Evolutionary conservation across 2,888 invertebrate species (phyloP).

Genomic region (Carpatolechia fugitivella): DNA sequence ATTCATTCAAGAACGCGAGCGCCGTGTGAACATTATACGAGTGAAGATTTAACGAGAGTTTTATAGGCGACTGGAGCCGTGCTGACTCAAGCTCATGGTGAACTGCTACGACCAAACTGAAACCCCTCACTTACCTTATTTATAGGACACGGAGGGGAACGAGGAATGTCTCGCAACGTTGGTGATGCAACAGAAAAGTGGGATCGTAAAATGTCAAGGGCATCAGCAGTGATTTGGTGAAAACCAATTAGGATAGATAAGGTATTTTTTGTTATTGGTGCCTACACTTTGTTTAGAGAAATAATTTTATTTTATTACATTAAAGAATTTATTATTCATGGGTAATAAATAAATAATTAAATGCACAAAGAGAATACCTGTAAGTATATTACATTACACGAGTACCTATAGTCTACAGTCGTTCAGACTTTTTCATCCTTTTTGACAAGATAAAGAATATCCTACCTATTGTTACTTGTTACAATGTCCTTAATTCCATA

Average conservation of each 20-base stretch:
- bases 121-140: background rate
- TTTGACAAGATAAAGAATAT: no score
- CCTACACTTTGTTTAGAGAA: no score
- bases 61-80: constrained; percentile 62
- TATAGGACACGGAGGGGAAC: background rate
- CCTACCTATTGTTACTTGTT: no score
- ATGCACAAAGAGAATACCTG: no score
- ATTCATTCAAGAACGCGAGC: constrained; percentile 7
- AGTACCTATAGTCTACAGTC: no score
- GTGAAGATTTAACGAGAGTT: constrained; percentile 57
- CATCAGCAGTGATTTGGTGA: background rate
- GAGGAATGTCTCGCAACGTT: background rate
- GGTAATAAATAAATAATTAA: no score
- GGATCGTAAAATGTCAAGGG: constrained; percentile 9
- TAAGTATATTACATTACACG: no score
- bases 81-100: constrained; percentile 44
- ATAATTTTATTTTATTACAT: no score
- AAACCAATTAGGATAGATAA: background rate
- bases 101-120: background rate
- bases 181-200: constrained; percentile 8
- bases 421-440: no score
- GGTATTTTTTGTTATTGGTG: no score
- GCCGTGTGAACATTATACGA: constrained; percentile 9
- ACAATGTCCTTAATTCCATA: background rate
- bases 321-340: no score